Evolutionary conservation across 2,113 vertebrate genomes (phyloP).

Genomic region (Peromyscus polionotus): DNA sequence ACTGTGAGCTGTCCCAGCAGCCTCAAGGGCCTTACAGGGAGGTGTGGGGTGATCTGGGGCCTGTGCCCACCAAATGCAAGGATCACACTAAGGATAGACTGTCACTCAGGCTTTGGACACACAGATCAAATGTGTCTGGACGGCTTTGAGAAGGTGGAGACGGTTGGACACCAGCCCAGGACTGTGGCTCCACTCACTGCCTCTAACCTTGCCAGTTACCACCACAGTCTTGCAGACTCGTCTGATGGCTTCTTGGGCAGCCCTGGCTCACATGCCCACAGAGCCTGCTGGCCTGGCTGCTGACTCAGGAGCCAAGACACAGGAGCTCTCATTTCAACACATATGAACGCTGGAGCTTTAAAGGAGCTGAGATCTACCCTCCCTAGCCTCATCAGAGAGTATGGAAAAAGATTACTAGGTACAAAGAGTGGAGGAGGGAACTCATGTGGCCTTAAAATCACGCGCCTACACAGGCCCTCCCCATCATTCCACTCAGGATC

Average conservation of each 20-base stretch:
- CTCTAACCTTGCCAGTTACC: not conserved
- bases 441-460: fast-evolving
- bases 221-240: not conserved
- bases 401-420: not conserved
- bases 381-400: not conserved
- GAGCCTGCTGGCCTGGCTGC: not conserved
- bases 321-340: not conserved
- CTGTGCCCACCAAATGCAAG: not conserved
- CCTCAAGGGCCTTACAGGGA: not conserved
- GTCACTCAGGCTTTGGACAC: not conserved
- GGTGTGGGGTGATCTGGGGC: not conserved
- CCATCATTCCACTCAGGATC: not conserved
- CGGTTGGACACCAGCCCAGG: slow-evolving; percentile 15
- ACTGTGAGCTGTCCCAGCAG: not conserved
- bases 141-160: slow-evolving; percentile 66
- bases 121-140: not conserved
- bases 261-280: not conserved
- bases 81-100: not conserved
- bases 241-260: not conserved
- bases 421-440: fast-evolving
- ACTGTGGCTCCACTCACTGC: not conserved
- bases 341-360: fast-evolving
- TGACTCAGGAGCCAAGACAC: not conserved
- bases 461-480: not conserved
- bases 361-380: not conserved